Evolutionary conservation across 64 coral and sea anemone species (phyloP), one percentile per base, ranked within the genome.

Genomic region (Pachyseris speciosa): DNA sequence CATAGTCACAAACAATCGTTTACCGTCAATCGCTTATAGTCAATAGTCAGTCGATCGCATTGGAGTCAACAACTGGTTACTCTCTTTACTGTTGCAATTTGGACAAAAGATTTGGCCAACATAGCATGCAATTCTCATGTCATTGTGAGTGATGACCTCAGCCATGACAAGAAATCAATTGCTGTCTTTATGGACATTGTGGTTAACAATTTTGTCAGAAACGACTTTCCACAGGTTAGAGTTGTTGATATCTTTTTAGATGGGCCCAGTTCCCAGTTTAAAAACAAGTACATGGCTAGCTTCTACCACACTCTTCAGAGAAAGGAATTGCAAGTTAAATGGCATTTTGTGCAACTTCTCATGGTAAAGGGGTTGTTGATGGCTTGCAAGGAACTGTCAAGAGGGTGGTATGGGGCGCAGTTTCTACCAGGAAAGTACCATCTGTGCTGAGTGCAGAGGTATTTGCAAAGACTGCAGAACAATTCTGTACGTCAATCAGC

Each of bases 231-330:
- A 37, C 42, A 37, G 31, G 66, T 91, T 15, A 37, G 5, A 31
- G 45, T 37, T 8, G 80, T 92, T 33, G 20, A 92, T 17, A 60
- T 92, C 11, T 84, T 91, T 63, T 92, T 80, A 8, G 80, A 92
- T 85, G 90, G 90, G 12, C 90, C 80, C 22, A 75, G 16, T 15
- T 92, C 80, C 27, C 90, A 92, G 49, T 90, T 90, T 68, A 90
- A 90, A 25, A 89, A 89, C 74, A 77, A 17, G 48, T 89, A 49
- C 73, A 53, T 89, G 24, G 87, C 34, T 8, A 49, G 34, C 37
- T 67, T 89, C 36, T 41, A 75, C 7, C 26, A 17, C 5, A 67
- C 3, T 20, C 39, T 89, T 12, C 31, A 89, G 57, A 52, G 45
- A 16, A 55, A 53, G 4, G 26, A 37, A 13, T 2, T 89, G 36